Evolutionary conservation across 1,140 invertebrate genomes (phyloP).

Genomic region (Helicoverpa zea): DNA sequence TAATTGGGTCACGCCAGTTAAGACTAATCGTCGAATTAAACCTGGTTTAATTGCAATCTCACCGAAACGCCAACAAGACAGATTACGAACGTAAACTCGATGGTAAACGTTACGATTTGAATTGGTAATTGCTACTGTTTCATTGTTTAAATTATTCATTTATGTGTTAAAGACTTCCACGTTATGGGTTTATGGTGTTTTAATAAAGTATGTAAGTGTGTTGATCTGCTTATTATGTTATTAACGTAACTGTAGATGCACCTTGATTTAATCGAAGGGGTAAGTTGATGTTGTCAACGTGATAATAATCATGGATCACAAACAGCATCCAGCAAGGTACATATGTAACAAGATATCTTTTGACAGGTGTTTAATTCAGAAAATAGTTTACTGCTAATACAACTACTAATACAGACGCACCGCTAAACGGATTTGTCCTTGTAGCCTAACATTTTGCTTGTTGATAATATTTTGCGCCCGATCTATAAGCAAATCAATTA

Average conservation of each 20-base stretch:
- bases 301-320: neutral
- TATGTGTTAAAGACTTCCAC: slow-evolving; percentile 13
- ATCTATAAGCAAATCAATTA: too few species aligned
- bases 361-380: too few species aligned
- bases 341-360: too few species aligned
- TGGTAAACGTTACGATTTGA: slow-evolving; percentile 40
- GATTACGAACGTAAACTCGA: slow-evolving; percentile 47
- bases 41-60: slow-evolving; percentile 36
- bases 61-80: slow-evolving; percentile 40
- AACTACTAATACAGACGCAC: too few species aligned
- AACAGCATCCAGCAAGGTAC: too few species aligned
- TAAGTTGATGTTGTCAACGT: neutral
- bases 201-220: slow-evolving; percentile 10
- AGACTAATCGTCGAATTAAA: slow-evolving; percentile 44
- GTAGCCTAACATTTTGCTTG: too few species aligned
- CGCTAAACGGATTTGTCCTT: too few species aligned
- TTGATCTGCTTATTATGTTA: slow-evolving; percentile 5
- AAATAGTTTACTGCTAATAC: too few species aligned
- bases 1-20: slow-evolving; percentile 41
- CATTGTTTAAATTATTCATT: slow-evolving; percentile 44
- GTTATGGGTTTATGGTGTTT: slow-evolving; percentile 23
- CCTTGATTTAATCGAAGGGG: neutral
- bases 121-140: slow-evolving; percentile 41
- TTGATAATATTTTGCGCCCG: too few species aligned
- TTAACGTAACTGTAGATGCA: neutral